These are phyloP conservation scores for Limosa lapponica DNA, from an alignment of 2,797 vertebrate species.

Conservation along the genomic window DNA sequence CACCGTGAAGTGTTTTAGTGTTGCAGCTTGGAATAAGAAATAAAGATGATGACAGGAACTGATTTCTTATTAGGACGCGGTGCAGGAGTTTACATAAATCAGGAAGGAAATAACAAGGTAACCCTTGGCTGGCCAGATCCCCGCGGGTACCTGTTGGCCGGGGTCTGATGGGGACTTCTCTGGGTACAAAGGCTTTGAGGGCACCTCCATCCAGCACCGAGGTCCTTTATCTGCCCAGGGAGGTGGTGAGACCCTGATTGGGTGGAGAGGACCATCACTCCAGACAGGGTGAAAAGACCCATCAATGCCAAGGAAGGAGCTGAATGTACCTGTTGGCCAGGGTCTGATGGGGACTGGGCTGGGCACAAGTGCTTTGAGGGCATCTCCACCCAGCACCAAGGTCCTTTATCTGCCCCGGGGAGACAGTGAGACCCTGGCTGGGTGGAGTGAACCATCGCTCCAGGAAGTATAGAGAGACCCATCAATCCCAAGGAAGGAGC, in stretches of 20 bases:
- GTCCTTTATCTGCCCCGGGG: too few relatives aligned
- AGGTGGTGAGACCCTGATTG: background rate
- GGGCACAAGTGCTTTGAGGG: too few relatives aligned
- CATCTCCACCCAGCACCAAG: too few relatives aligned
- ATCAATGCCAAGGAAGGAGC: background rate
- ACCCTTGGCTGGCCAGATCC: conserved; percentile 26
- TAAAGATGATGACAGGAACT: conserved; percentile 65
- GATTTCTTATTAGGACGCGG: conserved; percentile 63
- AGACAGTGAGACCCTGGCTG: too few relatives aligned
- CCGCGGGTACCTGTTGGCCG: rapidly evolving
- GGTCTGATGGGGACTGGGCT: too few relatives aligned
- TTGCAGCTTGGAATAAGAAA: conserved; percentile 67
- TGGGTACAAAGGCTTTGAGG: background rate
- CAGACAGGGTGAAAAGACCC: background rate
- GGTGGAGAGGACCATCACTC: background rate
- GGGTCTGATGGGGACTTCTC: background rate
- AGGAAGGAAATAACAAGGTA: conserved; percentile 32
- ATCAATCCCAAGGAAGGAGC: background rate
- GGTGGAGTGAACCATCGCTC: background rate
- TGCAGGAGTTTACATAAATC: conserved; percentile 55
- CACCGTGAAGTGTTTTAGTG: conserved; percentile 71
- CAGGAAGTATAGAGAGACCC: too few relatives aligned
- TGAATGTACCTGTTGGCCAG: too few relatives aligned
- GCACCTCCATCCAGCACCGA: rapidly evolving
- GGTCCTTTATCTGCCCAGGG: rapidly evolving